Conservation (phyloP, 2,113 vertebrate species). For the Sardina pilchardus region DNA sequence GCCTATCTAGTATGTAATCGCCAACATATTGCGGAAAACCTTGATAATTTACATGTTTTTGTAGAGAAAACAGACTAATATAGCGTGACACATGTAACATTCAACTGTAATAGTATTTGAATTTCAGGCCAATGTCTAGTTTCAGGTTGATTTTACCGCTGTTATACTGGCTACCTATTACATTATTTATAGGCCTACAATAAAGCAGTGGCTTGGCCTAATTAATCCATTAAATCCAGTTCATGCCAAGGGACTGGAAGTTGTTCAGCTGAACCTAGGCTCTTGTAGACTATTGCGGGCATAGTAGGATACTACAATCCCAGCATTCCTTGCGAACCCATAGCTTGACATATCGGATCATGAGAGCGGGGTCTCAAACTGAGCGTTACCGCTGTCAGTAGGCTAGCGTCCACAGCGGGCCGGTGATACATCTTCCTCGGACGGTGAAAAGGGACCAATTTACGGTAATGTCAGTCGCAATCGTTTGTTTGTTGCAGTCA, state of each 20-base stretch:
- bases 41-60: too few species aligned
- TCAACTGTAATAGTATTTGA: too few species aligned
- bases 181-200: too few species aligned
- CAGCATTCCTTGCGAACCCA: not conserved
- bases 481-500: not conserved
- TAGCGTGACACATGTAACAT: too few species aligned
- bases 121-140: too few species aligned
- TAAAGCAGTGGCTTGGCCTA: too few species aligned
- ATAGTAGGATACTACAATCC: not conserved
- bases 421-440: not conserved
- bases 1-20: too few species aligned
- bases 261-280: not conserved
- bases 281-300: not conserved
- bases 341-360: not conserved
- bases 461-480: conserved; percentile 21
- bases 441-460: not conserved
- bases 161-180: too few species aligned
- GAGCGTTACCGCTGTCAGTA: not conserved
- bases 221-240: too few species aligned
- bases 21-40: too few species aligned
- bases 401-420: not conserved
- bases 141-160: too few species aligned
- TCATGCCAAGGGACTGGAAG: not conserved
- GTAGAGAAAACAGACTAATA: too few species aligned
- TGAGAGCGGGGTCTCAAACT: not conserved